Conservation (phyloP, 2,888 invertebrate species). For the Meteorus colon region DNA sequence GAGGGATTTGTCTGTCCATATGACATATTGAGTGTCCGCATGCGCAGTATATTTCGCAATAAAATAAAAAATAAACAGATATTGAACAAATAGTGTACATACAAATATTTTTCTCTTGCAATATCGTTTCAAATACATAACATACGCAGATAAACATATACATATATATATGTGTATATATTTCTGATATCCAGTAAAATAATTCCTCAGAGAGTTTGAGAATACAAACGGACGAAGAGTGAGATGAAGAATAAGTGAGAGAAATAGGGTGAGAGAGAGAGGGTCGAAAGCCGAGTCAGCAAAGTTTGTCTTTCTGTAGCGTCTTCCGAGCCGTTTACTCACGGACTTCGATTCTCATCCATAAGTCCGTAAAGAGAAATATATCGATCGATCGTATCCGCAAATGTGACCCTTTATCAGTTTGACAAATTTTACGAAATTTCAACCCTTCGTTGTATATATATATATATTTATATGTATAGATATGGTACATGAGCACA, state of each 20-base stretch:
- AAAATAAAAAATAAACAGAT: not conserved
- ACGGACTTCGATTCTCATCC: not conserved
- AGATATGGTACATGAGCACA: not conserved
- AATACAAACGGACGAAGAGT: constrained; percentile 10
- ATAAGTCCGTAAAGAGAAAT: not conserved
- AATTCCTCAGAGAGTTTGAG: constrained; percentile 29
- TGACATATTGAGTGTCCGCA: constrained; percentile 9
- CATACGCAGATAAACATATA: not conserved
- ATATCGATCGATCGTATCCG: constrained; percentile 14
- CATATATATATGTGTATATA: not conserved
- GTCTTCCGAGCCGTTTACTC: constrained; percentile 26
- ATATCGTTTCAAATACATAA: not conserved
- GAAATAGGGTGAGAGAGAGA: constrained; percentile 15
- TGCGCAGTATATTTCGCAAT: not conserved
- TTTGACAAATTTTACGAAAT: constrained; percentile 35
- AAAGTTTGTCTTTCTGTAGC: constrained; percentile 22
- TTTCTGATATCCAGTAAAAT: not conserved
- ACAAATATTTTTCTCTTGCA: not conserved
- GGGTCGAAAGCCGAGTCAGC: constrained; percentile 24
- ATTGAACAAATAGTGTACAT: not conserved
- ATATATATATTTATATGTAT: not conserved
- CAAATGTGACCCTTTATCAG: constrained; percentile 14
- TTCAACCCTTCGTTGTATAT: constrained; percentile 7
- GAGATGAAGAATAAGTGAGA: constrained; percentile 9
- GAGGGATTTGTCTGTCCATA: not conserved